Conservation (phyloP, 2,113 vertebrate genomes). For the Gracilinanus agilis region DNA sequence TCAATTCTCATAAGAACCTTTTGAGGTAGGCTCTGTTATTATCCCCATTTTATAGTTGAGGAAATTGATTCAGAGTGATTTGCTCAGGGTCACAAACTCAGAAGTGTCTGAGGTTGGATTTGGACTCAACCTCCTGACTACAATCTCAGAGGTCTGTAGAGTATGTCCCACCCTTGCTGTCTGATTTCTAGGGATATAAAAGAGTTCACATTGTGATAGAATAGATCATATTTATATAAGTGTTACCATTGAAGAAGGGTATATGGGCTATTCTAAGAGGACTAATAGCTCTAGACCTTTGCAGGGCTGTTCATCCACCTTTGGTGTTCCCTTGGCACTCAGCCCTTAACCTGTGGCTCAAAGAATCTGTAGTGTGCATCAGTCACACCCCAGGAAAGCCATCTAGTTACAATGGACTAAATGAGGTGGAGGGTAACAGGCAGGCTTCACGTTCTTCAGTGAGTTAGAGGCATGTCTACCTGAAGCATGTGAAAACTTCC, state of each 20-base stretch:
- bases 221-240: background rate
- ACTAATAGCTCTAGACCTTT: no score
- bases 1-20: background rate
- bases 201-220: background rate
- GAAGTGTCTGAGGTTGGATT: background rate
- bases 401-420: no score
- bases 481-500: no score
- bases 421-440: no score
- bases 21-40: background rate
- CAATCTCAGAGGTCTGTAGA: background rate
- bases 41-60: background rate
- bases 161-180: background rate
- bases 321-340: no score
- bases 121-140: background rate
- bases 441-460: no score
- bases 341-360: no score
- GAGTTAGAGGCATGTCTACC: no score
- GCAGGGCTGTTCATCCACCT: background rate
- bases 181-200: background rate
- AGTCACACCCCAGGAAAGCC: no score
- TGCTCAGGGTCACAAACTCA: background rate
- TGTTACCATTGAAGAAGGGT: background rate
- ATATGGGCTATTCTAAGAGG: background rate
- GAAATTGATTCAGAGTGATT: background rate
- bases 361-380: no score